Percentiles rank a stretch among this genome's conserved stretches.
These are phyloP conservation scores for Camponotus floridanus DNA, from an alignment of 1,140 invertebrate species.

Conservation along the genomic window DNA sequence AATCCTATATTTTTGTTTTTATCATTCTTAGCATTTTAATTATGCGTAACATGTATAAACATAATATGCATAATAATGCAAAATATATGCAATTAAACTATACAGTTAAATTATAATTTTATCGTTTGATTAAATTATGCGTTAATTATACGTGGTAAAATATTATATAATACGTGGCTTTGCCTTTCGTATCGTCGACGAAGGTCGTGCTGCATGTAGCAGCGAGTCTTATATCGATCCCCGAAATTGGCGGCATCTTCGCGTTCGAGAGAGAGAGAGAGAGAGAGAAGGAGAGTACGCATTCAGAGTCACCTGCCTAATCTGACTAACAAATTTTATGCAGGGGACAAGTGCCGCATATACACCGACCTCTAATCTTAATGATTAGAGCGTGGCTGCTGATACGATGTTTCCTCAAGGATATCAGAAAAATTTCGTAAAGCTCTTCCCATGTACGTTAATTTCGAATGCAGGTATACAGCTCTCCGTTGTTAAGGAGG, in stretches of 20 bases:
- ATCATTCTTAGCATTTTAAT: background rate
- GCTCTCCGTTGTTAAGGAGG: slow-evolving; percentile 36
- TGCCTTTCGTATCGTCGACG: background rate
- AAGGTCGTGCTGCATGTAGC: slow-evolving; percentile 24
- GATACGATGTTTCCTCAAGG: slow-evolving; percentile 27
- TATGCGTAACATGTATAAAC: no score
- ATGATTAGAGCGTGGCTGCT: slow-evolving; percentile 46
- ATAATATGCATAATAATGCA: no score
- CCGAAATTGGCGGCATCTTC: slow-evolving; percentile 41
- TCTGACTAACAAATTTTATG: slow-evolving; percentile 69
- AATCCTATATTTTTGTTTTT: background rate
- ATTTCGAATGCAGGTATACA: slow-evolving; percentile 52
- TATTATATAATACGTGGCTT: slow-evolving; percentile 1
- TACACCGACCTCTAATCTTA: slow-evolving; percentile 19
- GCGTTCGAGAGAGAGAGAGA: slow-evolving; percentile 13
- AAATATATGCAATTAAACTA: background rate
- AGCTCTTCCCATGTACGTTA: background rate
- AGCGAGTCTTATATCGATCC: slow-evolving; percentile 40
- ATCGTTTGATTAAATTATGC: background rate
- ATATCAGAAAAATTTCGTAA: slow-evolving; percentile 46
- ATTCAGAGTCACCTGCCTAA: slow-evolving; percentile 66
- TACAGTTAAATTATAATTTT: background rate
- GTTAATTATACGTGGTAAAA: background rate
- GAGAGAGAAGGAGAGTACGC: slow-evolving; percentile 25
- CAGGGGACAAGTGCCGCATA: slow-evolving; percentile 45